A percentile compares a stretch with the other conserved stretches of the same genome.
These are phyloP conservation scores for Dasysyrphus tricinctus DNA, from an alignment of 2,888 invertebrate species.

Conservation along the genomic window DNA sequence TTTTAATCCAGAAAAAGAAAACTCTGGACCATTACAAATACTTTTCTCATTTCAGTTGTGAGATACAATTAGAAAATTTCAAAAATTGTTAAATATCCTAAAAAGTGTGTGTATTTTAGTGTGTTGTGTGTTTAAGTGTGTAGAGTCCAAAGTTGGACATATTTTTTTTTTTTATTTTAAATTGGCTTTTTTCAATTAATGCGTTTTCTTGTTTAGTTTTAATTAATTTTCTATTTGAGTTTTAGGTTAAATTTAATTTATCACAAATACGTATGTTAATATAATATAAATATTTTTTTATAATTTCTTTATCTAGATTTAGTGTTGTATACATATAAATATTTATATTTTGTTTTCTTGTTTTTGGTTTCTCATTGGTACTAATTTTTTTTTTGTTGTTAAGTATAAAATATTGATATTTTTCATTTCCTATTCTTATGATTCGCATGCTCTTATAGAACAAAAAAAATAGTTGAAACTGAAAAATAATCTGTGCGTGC, in stretches of 20 bases:
- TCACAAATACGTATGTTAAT: constrained; percentile 70
- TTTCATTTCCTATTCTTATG: constrained; percentile 61
- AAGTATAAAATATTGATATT: constrained; percentile 75
- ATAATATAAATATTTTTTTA: constrained; percentile 33
- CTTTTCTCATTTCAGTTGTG: constrained; percentile 32
- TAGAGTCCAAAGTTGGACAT: constrained; percentile 32
- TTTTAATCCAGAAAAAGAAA: constrained; percentile 51
- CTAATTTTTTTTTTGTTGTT: constrained; percentile 52
- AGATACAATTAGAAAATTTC: constrained; percentile 58
- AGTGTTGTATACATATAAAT: constrained; percentile 66
- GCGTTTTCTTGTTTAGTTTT: constrained; percentile 21
- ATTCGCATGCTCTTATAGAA: constrained; percentile 62
- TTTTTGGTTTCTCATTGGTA: constrained; percentile 46
- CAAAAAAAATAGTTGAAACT: constrained; percentile 16
- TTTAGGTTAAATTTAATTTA: constrained; percentile 70
- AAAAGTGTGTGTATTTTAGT: constrained; percentile 32
- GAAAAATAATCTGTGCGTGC: constrained; percentile 63
- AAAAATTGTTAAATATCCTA: constrained; percentile 50
- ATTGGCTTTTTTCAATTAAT: constrained; percentile 49
- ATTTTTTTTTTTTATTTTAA: constrained; percentile 20
- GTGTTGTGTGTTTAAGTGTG: constrained; percentile 48
- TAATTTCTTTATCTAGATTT: constrained; percentile 67
- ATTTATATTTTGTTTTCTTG: constrained; percentile 38
- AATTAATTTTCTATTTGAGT: constrained; percentile 42
- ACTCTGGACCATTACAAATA: constrained; percentile 56